Evolutionary conservation across 2,113 vertebrate genomes (phyloP), one percentile per base, ranked within the genome.

Genomic region (Odobenus rosmarus): DNA sequence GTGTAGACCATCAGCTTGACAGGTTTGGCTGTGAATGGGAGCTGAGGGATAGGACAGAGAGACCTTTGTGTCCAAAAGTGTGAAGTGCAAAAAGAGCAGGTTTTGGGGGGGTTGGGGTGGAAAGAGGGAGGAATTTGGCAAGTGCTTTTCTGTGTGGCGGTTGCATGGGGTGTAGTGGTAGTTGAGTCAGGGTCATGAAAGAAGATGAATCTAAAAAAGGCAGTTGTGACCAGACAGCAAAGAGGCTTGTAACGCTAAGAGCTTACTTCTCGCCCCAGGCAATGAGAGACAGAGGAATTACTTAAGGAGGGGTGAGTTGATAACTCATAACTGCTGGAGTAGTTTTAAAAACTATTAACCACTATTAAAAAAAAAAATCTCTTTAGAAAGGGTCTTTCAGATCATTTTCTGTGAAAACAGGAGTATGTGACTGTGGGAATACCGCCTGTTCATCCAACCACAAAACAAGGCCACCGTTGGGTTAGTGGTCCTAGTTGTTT

Each of bases 391-490:
- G 1, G 1, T 86, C 51, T 88, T 85, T 67, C 42, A 12, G 59
- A 67, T 59, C 69, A 28, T 90, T 90, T 97, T 92, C 94, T 96
- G 46, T 92, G 64, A 93, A 53, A 62, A 84, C 16, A 74, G 36
- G 83, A 79, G 24, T 57, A 31, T 36, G 21, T 21, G 16, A 33
- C 18, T 59, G 1, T 59, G 87, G 83, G 49, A 61, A 77, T 64
- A 4, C 28, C 33, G 4, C 85, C 13, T 64, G 33, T 80, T 42
- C 82, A 72, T 57, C 46, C 49, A 80, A 10, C 28, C 85, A 76
- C 79, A 62, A 18, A 90, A 57, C 42, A 71, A 81, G 83, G 85
- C 76, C 19, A 8, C 39, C 13, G 2, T 81, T 91, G 24, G 42
- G 10, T 76, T 76, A 87, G 26, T 0, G 11, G 51, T 59, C 9